Base-by-base conservation (phyloP, 2,113 vertebrate species). In the Dicerorhinus sumatrensis region DNA sequence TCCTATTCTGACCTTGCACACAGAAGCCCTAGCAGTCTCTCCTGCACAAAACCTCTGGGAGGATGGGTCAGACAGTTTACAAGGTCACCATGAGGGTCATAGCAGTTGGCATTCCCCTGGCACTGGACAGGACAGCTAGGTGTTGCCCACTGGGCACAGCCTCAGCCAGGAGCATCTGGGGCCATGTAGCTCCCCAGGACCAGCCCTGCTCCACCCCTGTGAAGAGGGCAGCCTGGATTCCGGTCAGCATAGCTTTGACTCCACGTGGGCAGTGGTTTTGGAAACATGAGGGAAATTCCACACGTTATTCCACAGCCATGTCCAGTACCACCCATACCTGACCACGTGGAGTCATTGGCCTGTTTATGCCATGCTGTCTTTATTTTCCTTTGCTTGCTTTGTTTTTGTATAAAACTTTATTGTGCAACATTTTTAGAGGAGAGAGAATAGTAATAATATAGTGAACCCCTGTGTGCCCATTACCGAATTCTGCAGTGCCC, bases 391-490 rank as follows among this genome's bases (percentile, higher is more conserved):
- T 27, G 18, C 54, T 93, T 95, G 76, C 67, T 86, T 72, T 79
- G 36, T 88, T 75, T 94, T 87, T 69, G 8, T 94, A 72, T 46
- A 67, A 86, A 94, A 72, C 33, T 76, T 67, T 42, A 69, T 46
- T 67, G 20, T 84, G 36, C 63, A 96, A 93, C 62, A 31, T 33
- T 39, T 92, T 77, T 82, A 63, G 51, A 89, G 20, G 60, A 63
- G 70, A 63, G 18, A 79, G 11, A 77, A 21, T 84, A 72, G 27
- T 92, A 67, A 54, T 94, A 95, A 75, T 95, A 18, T 39, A 90
- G 56, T 65, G 25, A 83, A 84, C n/a, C 14, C 23, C 51, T 88
- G 4, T 51, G n/a, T 91, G 23, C 54, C 75, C 29, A 18, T 94
- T 36, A 81, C 69, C 67, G 83, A 31, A 95, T 94, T 90, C 84